A percentile compares a stretch with the other conserved stretches of the same genome.
phyloP scores from a whole-genome alignment of 2,888 invertebrate species.

The Orthosia gracilis region DNA sequence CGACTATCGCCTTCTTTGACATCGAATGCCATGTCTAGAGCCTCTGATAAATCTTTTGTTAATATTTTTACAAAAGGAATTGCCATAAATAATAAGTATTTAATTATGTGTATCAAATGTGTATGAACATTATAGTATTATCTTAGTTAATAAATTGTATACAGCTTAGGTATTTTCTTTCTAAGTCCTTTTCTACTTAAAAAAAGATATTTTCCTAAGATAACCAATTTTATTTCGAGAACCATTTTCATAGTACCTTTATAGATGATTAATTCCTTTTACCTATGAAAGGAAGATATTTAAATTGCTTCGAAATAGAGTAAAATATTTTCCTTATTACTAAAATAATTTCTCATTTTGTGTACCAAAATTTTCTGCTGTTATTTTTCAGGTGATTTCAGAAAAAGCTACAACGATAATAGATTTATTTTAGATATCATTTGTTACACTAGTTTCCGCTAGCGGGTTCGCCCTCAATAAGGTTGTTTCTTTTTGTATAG shows the following conservation, averaged over 20 bases:
- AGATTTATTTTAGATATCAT: background rate
- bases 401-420: background rate
- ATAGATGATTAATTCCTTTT: slow-evolving; percentile 7
- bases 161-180: background rate
- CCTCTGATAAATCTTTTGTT: too few relatives aligned
- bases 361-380: background rate
- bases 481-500: too few relatives aligned
- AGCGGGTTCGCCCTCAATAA: too few relatives aligned
- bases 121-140: background rate
- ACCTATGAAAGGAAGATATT: slow-evolving; percentile 9
- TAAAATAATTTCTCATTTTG: background rate
- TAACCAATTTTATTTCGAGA: background rate
- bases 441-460: too few relatives aligned
- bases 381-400: background rate
- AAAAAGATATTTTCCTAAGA: background rate
- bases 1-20: too few relatives aligned
- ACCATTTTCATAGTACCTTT: background rate
- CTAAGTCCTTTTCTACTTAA: background rate
- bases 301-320: slow-evolving; percentile 5
- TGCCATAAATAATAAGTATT: too few relatives aligned
- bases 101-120: too few relatives aligned
- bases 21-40: too few relatives aligned
- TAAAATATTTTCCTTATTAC: slow-evolving; percentile 10
- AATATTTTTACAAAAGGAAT: too few relatives aligned
- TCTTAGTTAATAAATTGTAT: background rate